Evolutionary conservation across 2,888 invertebrate genomes (phyloP), one percentile per base, ranked within the genome.

Genomic region (Sialis lutaria): DNA sequence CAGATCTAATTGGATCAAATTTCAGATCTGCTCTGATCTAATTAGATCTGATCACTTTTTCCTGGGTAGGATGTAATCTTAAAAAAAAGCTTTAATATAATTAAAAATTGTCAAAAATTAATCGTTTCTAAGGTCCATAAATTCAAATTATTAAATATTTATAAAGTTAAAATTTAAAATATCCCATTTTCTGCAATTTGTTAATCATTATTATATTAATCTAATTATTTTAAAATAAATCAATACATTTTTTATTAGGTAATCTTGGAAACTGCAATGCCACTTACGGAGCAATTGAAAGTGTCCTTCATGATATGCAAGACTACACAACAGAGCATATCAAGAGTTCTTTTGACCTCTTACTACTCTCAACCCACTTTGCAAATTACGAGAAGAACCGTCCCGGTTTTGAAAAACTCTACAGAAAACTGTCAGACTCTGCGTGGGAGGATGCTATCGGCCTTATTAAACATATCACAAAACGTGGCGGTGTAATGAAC

Each of bases 381-480:
- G 79, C 79, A 56, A 83, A 82, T 57, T 86, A 79, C 61, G 74
- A 80, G 58, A 77, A 77, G 32, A 81, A 84, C 64, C 72, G 88
- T 33, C 74, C 70, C 22, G 88, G 88, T 4, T 86, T 89, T 64
- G 73, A 76, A 55, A 80, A 79, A 58, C 63, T 86, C 7, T 86
- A 82, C 67, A 74, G 75, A 54, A 75, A 75, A 49, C 64, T 85
- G 7, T 82, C 87, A 0, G 87, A 89, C 55, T 67, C 75, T 8
- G 69, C 80, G 5, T 89, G 87, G 79, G 73, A 76, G 10, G 76
- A 82, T 56, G 73, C 76, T 33, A 77, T 86, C 55, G 76, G 79
- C 7, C 57, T 86, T n/a, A 82, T 87, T 55, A 82, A 88, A 60
- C 82, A 82, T 61, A 72, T 86, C 37, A 72, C 82, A 1, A 73